Percentiles rank a stretch among this genome's conserved stretches.
These are phyloP conservation scores for Globodera rostochiensis DNA, from an alignment of 1,140 invertebrate species.

Conservation along the genomic window DNA sequence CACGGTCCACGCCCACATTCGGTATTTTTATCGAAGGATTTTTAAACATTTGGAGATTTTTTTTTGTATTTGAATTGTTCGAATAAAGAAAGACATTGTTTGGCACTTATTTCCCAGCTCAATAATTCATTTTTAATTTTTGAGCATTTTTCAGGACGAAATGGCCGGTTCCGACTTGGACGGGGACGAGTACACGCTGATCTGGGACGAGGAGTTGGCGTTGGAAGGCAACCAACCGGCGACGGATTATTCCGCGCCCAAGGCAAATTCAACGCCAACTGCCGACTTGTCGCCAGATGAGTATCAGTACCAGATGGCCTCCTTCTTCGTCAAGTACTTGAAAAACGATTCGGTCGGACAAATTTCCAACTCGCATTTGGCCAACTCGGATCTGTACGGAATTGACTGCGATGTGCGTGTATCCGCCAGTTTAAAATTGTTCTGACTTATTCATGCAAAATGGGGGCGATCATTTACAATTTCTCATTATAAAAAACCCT, in stretches of 20 bases:
- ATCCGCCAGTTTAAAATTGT: no score
- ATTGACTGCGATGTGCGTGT: conserved; percentile 38
- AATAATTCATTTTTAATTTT: no score
- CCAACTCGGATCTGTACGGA: conserved; percentile 56
- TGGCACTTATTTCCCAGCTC: no score
- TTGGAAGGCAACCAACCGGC: conserved; percentile 59
- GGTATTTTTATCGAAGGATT: neutral
- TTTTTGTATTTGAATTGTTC: no score
- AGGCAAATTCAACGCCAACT: neutral
- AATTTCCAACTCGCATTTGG: conserved; percentile 60
- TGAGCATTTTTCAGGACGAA: conserved; percentile 57
- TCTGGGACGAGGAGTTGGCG: conserved; percentile 64
- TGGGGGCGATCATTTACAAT: no score
- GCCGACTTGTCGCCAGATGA: conserved; percentile 6
- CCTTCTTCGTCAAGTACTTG: conserved; percentile 62
- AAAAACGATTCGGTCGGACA: conserved; percentile 61
- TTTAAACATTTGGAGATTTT: no score
- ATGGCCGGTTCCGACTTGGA: conserved; percentile 68
- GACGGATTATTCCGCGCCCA: conserved; percentile 55
- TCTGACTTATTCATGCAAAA: no score
- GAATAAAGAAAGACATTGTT: no score
- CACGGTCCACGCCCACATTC: conserved; percentile 66
- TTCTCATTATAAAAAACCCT: neutral
- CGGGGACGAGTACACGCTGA: conserved; percentile 67
- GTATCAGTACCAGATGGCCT: conserved; percentile 51